Percentiles rank a stretch among this genome's conserved stretches.
These are phyloP conservation scores for Andricus grossulariae DNA, from an alignment of 1,140 invertebrate genomes.

Conservation along the genomic window DNA sequence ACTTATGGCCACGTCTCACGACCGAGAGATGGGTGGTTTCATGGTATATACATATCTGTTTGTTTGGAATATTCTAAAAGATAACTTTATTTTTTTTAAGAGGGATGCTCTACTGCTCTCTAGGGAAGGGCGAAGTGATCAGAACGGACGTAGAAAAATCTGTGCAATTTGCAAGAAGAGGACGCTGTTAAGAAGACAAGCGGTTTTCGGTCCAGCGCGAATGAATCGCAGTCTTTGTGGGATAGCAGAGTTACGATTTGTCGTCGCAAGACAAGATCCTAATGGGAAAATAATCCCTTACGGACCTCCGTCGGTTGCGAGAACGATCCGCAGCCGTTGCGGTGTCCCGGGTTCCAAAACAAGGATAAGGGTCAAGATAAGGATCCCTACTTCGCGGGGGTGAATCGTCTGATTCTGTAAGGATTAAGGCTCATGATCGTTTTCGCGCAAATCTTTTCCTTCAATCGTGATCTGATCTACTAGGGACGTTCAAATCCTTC, in stretches of 20 bases:
- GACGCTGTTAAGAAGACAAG: slow-evolving; percentile 40
- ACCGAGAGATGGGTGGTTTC: too few species aligned
- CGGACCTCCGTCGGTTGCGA: slow-evolving; percentile 51
- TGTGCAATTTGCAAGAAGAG: slow-evolving; percentile 30
- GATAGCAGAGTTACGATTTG: slow-evolving; percentile 59
- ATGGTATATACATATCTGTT: too few species aligned
- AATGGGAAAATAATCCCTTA: slow-evolving; percentile 68
- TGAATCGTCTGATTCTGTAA: neutral
- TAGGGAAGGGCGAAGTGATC: neutral
- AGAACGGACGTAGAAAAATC: neutral
- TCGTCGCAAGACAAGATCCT: slow-evolving; percentile 65
- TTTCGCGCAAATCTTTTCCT: slow-evolving; percentile 35
- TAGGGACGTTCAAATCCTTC: neutral
- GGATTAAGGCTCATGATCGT: slow-evolving; percentile 50
- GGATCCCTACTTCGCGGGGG: slow-evolving; percentile 46
- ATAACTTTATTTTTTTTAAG: neutral
- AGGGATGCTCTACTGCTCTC: neutral
- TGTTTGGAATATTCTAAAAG: too few species aligned
- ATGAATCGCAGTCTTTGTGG: slow-evolving; percentile 30
- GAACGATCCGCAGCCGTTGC: slow-evolving; percentile 50
- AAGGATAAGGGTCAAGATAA: slow-evolving; percentile 58
- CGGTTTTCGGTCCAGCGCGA: slow-evolving; percentile 38
- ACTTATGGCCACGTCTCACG: too few species aligned
- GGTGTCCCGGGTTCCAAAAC: slow-evolving; percentile 39
- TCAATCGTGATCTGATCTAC: slow-evolving; percentile 16